Base-by-base conservation (phyloP, 1,140 invertebrate genomes). In the Drosophila dunni region DNA sequence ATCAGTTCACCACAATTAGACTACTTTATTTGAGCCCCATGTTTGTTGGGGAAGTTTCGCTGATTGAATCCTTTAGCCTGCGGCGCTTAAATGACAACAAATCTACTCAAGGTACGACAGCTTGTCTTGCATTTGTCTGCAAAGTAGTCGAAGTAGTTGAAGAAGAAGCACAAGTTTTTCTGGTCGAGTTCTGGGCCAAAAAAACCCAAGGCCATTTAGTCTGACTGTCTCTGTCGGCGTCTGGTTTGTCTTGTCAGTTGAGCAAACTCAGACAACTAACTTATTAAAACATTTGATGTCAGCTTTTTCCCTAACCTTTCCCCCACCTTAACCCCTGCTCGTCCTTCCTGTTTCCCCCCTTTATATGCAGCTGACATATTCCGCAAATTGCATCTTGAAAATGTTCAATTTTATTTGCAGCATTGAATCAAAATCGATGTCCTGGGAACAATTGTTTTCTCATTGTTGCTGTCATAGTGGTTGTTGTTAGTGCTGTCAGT, bases 361-460 rank as follows among this genome's bases (percentile, higher is more conserved):
- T 42, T 11, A 56, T 57, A 46, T 62, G 60, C 54, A 57, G 24
- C 36, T 61, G 63, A 54, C 70, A 50, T 33, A 20, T n/a, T 11
- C 56, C 56, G 29, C 70, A 73, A 73, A 73, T 68, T 60, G 64
- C 70, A 60, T 61, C 64, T 58, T 73, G 57, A 68, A 67, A 73
- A 46, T 61, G 56, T 61, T 72, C 38, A 60, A 73, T 57, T 54
- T 61, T 73, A 73, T 73, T 73, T 68, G 33, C 48, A 8, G 48
- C 70, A 73, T 68, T 73, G 64, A 73, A 73, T 73, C 70, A 73
- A 73, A 73, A 73, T 73, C 70, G 70, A 68, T 73, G 70, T 58
- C 70, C 56, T 54, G 70, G 70, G 70, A 68, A 45, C 70, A 73
- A 61, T 73, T 67, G 54, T 53, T 58, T 40, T 38, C 13, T 62